phyloP scores from a whole-genome alignment of 1,140 invertebrate species.

The Lineus longissimus region DNA sequence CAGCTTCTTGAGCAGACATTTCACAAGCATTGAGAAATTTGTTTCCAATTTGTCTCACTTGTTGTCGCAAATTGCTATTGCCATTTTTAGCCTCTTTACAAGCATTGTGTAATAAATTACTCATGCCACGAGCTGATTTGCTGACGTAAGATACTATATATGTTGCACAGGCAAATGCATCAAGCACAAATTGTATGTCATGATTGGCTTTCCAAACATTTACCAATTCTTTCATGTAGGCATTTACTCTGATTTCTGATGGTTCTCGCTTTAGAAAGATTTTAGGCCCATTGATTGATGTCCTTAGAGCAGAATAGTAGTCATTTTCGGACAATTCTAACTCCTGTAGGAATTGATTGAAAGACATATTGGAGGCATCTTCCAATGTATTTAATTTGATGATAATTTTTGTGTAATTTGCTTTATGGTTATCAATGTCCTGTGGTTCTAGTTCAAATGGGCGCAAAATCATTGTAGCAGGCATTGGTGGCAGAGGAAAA shows the following conservation, averaged over 20 bases:
- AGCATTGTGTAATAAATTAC: conserved; percentile 8
- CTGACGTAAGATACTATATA: conserved; percentile 18
- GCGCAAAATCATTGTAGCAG: not conserved
- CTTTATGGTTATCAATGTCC: not conserved
- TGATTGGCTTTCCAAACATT: conserved; percentile 19
- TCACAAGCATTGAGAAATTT: conserved; percentile 18
- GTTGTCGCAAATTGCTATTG: conserved; percentile 6
- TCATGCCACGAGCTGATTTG: conserved; percentile 17
- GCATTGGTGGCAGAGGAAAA: conserved; percentile 2
- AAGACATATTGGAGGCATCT: not conserved
- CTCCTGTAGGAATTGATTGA: not conserved
- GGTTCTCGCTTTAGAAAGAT: conserved; percentile 8
- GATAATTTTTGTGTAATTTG: conserved; percentile 8
- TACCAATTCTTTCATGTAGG: conserved; percentile 10
- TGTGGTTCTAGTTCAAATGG: not conserved
- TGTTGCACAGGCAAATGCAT: conserved; percentile 16
- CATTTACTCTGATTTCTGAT: conserved; percentile 12
- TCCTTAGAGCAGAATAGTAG: conserved; percentile 4
- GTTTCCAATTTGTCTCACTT: conserved; percentile 14
- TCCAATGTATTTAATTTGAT: conserved; percentile 3
- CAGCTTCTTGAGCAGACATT: conserved; percentile 20
- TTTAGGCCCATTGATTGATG: conserved; percentile 4
- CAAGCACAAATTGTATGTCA: conserved; percentile 18
- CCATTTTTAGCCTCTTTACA: conserved; percentile 18
- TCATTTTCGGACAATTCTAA: conserved; percentile 4